Conservation (phyloP, 2,888 invertebrate genomes). For the Cheilosia grossa region DNA sequence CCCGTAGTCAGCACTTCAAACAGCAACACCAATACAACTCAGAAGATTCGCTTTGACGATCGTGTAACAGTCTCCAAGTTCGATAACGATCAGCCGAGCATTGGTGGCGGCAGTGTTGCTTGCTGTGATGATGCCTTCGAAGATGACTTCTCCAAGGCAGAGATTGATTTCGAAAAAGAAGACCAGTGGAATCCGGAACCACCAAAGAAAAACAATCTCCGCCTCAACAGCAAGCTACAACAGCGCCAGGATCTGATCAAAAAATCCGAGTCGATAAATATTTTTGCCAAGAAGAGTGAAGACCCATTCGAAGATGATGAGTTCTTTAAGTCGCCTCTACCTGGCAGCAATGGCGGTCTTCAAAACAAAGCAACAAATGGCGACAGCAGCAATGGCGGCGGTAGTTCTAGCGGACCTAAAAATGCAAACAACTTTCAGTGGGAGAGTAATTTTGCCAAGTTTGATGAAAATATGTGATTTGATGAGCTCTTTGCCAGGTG, state of each 20-base stretch:
- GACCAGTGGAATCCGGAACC: constrained; percentile 79
- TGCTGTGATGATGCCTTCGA: constrained; percentile 81
- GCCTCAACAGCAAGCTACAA: constrained; percentile 81
- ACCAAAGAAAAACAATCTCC: constrained; percentile 80
- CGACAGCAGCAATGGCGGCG: constrained; percentile 38
- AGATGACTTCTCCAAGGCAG: constrained; percentile 85
- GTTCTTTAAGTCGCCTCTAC: constrained; percentile 87
- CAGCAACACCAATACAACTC: constrained; percentile 77
- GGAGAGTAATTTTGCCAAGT: constrained; percentile 83
- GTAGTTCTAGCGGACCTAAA: constrained; percentile 25
- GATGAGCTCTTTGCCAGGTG: constrained; percentile 79
- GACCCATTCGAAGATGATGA: constrained; percentile 96
- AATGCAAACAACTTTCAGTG: constrained; percentile 79
- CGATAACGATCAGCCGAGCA: constrained; percentile 78
- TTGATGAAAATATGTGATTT: constrained; percentile 84
- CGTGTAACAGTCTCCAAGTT: constrained; percentile 86
- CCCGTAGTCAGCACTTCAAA: constrained; percentile 39
- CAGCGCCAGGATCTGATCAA: constrained; percentile 87
- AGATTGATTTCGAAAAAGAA: constrained; percentile 83
- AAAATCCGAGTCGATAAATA: constrained; percentile 95
- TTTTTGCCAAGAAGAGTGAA: constrained; percentile 92
- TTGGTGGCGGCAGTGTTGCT: constrained; percentile 37
- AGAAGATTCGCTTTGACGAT: constrained; percentile 87
- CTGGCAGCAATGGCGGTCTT: constrained; percentile 47
- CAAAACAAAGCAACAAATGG: constrained; percentile 61